phyloP scores from a whole-genome alignment of 2,888 invertebrate species.

The Erebia aethiops region DNA sequence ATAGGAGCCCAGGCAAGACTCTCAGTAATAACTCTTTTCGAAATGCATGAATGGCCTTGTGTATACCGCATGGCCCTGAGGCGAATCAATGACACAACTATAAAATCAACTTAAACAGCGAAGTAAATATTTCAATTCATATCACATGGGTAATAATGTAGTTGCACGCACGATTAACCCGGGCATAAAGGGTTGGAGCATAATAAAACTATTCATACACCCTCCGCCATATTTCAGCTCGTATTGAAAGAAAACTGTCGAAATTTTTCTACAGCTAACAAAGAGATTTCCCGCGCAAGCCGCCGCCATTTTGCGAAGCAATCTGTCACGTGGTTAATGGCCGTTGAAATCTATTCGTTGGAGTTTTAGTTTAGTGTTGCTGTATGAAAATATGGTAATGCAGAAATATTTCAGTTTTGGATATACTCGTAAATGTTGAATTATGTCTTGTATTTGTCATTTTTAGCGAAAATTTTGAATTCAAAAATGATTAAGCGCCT shows the following conservation, averaged over 20 bases:
- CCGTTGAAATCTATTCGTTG: slow-evolving; percentile 77
- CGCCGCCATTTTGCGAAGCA: slow-evolving; percentile 72
- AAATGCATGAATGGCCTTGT: too few relatives aligned
- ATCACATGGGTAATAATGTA: slow-evolving; percentile 20
- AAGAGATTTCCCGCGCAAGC: slow-evolving; percentile 66
- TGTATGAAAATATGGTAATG: slow-evolving; percentile 41
- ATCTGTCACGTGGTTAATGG: slow-evolving; percentile 85
- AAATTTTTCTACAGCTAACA: slow-evolving; percentile 63
- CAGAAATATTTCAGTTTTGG: slow-evolving; percentile 24
- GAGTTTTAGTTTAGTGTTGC: slow-evolving; percentile 38
- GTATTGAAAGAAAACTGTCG: slow-evolving; percentile 71
- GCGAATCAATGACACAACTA: neutral
- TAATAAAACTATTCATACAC: slow-evolving; percentile 62
- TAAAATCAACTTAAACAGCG: slow-evolving; percentile 2
- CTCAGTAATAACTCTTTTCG: too few relatives aligned
- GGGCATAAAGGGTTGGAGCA: slow-evolving; percentile 62
- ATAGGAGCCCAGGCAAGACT: too few relatives aligned
- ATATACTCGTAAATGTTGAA: slow-evolving; percentile 25
- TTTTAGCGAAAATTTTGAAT: slow-evolving; percentile 2
- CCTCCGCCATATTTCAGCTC: slow-evolving; percentile 64
- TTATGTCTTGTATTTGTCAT: slow-evolving; percentile 5
- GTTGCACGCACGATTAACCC: slow-evolving; percentile 37
- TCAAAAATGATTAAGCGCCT: neutral
- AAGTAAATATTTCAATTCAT: slow-evolving; percentile 21
- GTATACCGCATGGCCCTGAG: too few relatives aligned